Conservation (phyloP, 2,888 invertebrate species). For the Plagiodera versicolora region DNA sequence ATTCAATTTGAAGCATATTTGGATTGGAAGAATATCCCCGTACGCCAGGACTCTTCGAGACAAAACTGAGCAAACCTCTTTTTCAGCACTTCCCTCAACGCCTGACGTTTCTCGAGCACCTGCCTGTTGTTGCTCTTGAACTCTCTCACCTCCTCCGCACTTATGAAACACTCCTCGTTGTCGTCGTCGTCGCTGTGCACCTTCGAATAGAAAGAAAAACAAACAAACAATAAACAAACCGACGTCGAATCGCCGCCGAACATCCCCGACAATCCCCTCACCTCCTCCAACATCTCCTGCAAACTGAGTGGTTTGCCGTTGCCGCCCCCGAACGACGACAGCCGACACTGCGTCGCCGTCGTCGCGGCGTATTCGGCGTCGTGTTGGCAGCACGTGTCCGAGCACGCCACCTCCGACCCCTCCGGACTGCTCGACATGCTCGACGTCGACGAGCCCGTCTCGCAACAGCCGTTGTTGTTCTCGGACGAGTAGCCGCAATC, state of each 20-base stretch:
- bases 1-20: slow-evolving; percentile 52
- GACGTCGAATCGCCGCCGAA: too few species aligned
- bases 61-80: slow-evolving; percentile 83
- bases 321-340: slow-evolving; percentile 51
- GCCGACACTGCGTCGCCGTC: slow-evolving; percentile 43
- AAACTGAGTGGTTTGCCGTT: slow-evolving; percentile 67
- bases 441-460: slow-evolving; percentile 69
- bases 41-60: slow-evolving; percentile 59
- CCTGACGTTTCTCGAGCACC: slow-evolving; percentile 77
- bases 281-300: slow-evolving; percentile 81
- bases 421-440: slow-evolving; percentile 79
- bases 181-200: slow-evolving; percentile 76
- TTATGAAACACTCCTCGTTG: slow-evolving; percentile 77
- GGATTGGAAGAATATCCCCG: slow-evolving; percentile 50
- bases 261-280: too few species aligned
- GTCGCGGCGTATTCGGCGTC: slow-evolving; percentile 58
- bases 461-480: slow-evolving; percentile 72
- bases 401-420: slow-evolving; percentile 88
- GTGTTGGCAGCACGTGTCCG: slow-evolving; percentile 84
- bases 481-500: slow-evolving; percentile 91
- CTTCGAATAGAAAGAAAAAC: slow-evolving; percentile 57
- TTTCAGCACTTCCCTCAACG: slow-evolving; percentile 78
- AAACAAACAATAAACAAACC: too few species aligned
- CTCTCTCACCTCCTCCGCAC: slow-evolving; percentile 84
- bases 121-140: slow-evolving; percentile 80